Conservation (phyloP, 2,113 vertebrate species). For the Dendrocopos noguchii region DNA sequence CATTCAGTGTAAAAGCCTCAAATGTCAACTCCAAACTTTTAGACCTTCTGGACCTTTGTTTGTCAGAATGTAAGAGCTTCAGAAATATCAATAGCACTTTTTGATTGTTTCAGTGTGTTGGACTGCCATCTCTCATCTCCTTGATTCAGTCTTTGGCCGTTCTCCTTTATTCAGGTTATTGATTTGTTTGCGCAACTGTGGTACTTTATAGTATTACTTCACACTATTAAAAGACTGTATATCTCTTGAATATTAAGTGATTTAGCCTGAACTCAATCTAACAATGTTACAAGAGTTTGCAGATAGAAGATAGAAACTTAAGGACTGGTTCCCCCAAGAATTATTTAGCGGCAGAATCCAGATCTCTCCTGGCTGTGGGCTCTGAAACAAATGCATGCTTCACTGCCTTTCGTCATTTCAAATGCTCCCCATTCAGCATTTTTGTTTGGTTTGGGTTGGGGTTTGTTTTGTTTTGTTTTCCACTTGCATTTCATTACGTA, state of each 20-base stretch:
- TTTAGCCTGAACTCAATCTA: not conserved
- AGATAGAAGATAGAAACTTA: not conserved
- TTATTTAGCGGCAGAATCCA: not conserved
- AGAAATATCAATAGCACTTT: not conserved
- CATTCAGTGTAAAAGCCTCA: not conserved
- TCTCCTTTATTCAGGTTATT: not conserved
- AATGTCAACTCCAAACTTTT: not conserved
- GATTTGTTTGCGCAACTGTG: not conserved
- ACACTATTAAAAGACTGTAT: not conserved
- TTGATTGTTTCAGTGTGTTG: not conserved
- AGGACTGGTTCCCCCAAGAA: not conserved
- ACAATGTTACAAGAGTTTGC: not conserved
- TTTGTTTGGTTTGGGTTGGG: not conserved
- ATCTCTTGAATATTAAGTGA: conserved; percentile 8
- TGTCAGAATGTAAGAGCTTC: not conserved
- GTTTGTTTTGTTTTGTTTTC: not conserved
- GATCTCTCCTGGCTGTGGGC: not conserved
- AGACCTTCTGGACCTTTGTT: conserved; percentile 8
- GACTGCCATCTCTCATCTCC: not conserved
- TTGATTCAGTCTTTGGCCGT: not conserved
- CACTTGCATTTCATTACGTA: not conserved
- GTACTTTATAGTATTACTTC: conserved; percentile 22
- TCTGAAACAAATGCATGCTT: not conserved
- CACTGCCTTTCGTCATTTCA: not conserved
- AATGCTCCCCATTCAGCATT: not conserved